Percentiles rank a stretch among this genome's conserved stretches.
These are phyloP conservation scores for Chloropsis hardwickii DNA, from an alignment of 2,113 vertebrate species.

Conservation along the genomic window DNA sequence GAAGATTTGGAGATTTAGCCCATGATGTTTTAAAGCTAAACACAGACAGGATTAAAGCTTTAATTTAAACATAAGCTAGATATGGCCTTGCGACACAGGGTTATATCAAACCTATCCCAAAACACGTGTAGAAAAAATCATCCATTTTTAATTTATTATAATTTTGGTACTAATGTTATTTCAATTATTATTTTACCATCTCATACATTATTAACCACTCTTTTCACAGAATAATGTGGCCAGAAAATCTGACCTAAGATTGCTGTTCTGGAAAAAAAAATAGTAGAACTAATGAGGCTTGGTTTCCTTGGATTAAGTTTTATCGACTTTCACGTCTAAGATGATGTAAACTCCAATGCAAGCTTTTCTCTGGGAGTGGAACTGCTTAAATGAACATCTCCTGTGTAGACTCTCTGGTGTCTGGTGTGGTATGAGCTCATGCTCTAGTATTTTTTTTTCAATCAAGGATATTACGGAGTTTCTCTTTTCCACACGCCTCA, in stretches of 20 bases:
- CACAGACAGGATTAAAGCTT: conserved; percentile 50
- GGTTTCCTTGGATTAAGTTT: conserved; percentile 36
- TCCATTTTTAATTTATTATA: neutral
- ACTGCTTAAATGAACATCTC: conserved; percentile 1
- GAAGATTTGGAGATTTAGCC: conserved; percentile 50
- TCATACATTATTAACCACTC: neutral
- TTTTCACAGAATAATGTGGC: neutral
- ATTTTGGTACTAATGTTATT: neutral
- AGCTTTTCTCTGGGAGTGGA: neutral
- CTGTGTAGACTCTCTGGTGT: neutral
- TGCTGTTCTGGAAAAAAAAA: neutral
- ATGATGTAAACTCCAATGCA: conserved; percentile 10
- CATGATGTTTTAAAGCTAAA: conserved; percentile 36
- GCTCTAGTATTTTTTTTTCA: neutral
- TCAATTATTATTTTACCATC: neutral
- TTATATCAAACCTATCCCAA: neutral
- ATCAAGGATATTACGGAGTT: neutral
- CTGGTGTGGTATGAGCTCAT: neutral
- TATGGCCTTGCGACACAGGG: neutral
- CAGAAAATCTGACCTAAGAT: neutral
- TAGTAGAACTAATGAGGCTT: neutral
- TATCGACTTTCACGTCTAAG: neutral
- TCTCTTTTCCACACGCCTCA: neutral
- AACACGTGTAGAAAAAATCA: neutral
- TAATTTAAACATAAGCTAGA: conserved; percentile 45